Percentiles rank a stretch among this genome's conserved stretches.
phyloP scores from a whole-genome alignment of 2,113 vertebrate genomes.

The Erythrocercus mccallii region DNA sequence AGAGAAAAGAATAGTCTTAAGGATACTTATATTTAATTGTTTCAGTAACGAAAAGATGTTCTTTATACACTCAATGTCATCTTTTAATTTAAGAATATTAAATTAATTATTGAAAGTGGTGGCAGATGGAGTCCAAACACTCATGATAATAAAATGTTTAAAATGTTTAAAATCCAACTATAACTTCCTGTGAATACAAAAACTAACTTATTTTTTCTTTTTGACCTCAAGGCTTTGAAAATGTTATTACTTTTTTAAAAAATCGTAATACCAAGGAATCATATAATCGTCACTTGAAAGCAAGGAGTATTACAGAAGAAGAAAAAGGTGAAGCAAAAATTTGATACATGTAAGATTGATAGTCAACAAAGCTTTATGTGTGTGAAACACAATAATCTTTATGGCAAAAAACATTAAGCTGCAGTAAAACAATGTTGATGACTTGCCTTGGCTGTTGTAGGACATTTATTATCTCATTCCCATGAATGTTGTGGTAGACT shows the following conservation, averaged over 20 bases:
- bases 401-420: neutral
- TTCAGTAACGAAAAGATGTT: neutral
- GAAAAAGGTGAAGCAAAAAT: neutral
- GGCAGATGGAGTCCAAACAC: neutral
- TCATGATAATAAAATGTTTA: neutral
- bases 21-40: neutral
- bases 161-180: neutral
- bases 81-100: neutral
- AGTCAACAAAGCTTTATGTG: neutral
- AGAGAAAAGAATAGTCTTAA: neutral
- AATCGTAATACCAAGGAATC: neutral
- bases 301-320: neutral
- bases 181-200: neutral
- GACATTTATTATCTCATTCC: neutral
- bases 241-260: neutral
- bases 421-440: neutral
- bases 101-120: neutral
- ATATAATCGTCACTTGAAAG: neutral
- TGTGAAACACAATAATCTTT: neutral
- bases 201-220: neutral
- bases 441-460: neutral
- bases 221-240: neutral
- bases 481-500: neutral
- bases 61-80: neutral
- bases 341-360: neutral